These are phyloP conservation scores for Drosophila macrothrix DNA, from an alignment of 2,888 invertebrate species.

Conservation along the genomic window DNA sequence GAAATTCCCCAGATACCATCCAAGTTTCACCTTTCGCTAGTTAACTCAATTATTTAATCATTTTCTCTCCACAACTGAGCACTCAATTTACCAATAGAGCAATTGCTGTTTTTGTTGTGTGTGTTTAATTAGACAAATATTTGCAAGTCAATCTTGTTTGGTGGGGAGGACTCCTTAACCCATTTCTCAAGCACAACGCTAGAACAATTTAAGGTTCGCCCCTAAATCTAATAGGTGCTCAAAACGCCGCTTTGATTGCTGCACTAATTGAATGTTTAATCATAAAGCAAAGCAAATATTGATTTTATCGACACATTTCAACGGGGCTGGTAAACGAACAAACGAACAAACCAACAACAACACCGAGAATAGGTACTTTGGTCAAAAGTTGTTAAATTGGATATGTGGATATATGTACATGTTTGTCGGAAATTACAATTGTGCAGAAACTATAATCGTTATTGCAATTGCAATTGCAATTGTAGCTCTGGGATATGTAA, in stretches of 20 bases:
- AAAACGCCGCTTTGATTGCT: constrained; percentile 54
- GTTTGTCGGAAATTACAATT: constrained; percentile 1
- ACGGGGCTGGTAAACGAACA: constrained; percentile 6
- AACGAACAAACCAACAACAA: background rate
- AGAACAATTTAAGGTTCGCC: constrained; percentile 15
- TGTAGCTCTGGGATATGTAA: too few species aligned
- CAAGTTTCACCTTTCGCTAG: background rate
- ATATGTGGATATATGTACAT: background rate
- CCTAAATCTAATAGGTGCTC: constrained; percentile 1
- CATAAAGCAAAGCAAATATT: constrained; percentile 60
- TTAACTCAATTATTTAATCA: constrained; percentile 17
- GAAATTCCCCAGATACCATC: background rate
- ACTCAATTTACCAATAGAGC: constrained; percentile 18
- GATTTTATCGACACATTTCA: constrained; percentile 65
- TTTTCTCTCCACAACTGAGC: constrained; percentile 18
- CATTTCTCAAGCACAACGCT: constrained; percentile 22
- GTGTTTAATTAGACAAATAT: constrained; percentile 62
- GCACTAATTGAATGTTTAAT: constrained; percentile 62
- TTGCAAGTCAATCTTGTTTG: constrained; percentile 32
- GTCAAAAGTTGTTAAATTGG: background rate
- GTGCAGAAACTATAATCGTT: background rate
- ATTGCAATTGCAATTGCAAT: background rate
- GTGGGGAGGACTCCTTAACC: constrained; percentile 5
- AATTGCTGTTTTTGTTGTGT: constrained; percentile 9
- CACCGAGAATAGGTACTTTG: background rate